phyloP scores from a whole-genome alignment of 2,797 vertebrate genomes.

The Ctenosaura bakeri region DNA sequence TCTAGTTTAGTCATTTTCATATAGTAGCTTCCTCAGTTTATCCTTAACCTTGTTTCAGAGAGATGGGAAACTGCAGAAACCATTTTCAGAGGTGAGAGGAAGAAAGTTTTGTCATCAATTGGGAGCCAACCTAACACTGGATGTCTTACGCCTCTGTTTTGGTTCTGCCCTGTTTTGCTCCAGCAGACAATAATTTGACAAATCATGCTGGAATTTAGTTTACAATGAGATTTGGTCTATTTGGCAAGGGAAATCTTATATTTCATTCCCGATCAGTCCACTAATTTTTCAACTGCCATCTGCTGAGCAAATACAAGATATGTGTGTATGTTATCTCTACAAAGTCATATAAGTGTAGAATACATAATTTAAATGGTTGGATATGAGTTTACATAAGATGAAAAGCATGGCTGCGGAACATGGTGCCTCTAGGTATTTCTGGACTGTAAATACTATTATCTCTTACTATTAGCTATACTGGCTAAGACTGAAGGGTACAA shows the following conservation, averaged over 20 bases:
- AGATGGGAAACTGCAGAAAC: background rate
- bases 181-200: background rate
- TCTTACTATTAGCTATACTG: background rate
- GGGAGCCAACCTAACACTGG: background rate
- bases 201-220: background rate
- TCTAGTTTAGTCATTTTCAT: too few species aligned
- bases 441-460: background rate
- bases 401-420: background rate
- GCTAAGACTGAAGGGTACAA: background rate
- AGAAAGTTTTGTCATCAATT: background rate
- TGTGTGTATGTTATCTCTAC: conserved; percentile 41
- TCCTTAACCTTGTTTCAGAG: background rate
- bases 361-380: conserved; percentile 40
- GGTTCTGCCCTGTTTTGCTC: background rate
- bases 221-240: background rate
- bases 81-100: background rate
- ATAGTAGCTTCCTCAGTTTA: background rate
- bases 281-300: conserved; percentile 27
- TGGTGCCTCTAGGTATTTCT: background rate
- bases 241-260: conserved; percentile 5
- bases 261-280: background rate
- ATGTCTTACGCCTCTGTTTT: background rate
- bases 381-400: conserved; percentile 42
- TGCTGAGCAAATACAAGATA: conserved; percentile 40
- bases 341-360: conserved; percentile 44